These are phyloP conservation scores for Molossus alvarezi DNA, from an alignment of 2,797 vertebrate species.

Conservation along the genomic window DNA sequence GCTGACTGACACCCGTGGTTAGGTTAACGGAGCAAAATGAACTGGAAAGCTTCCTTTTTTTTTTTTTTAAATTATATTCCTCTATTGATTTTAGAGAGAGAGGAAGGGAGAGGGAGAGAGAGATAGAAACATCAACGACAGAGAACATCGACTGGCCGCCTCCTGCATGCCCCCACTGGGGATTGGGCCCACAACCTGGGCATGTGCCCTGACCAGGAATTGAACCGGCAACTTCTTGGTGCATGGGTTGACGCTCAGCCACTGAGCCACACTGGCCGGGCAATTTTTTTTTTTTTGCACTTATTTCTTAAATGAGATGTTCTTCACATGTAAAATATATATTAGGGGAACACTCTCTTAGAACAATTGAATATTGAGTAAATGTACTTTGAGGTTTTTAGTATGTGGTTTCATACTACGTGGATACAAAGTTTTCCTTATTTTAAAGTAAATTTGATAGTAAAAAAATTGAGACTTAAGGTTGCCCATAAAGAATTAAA, in stretches of 20 bases:
- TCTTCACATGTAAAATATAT: not conserved
- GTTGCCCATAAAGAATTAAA: not conserved
- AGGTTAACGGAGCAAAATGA: not conserved
- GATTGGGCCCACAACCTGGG: no score
- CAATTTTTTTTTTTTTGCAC: not conserved
- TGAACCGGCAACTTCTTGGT: no score
- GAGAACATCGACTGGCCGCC: no score
- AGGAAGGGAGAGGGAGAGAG: no score
- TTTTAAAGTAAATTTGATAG: not conserved
- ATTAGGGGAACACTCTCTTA: not conserved
- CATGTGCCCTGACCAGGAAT: no score
- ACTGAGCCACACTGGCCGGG: no score
- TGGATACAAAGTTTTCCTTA: not conserved
- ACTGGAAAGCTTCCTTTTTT: constrained; percentile 69
- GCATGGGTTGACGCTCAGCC: no score
- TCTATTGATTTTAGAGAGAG: no score
- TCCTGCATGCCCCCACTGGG: no score
- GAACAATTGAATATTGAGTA: not conserved
- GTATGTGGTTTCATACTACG: not conserved
- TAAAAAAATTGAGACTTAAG: not conserved
- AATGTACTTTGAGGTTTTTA: not conserved
- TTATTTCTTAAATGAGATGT: not conserved
- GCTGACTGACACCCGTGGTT: not conserved
- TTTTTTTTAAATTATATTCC: no score
- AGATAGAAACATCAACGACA: no score